A percentile compares a stretch with the other conserved stretches of the same genome.
Evolutionary conservation across 2,888 invertebrate species (phyloP).

Genomic region (Helicoverpa assulta): DNA sequence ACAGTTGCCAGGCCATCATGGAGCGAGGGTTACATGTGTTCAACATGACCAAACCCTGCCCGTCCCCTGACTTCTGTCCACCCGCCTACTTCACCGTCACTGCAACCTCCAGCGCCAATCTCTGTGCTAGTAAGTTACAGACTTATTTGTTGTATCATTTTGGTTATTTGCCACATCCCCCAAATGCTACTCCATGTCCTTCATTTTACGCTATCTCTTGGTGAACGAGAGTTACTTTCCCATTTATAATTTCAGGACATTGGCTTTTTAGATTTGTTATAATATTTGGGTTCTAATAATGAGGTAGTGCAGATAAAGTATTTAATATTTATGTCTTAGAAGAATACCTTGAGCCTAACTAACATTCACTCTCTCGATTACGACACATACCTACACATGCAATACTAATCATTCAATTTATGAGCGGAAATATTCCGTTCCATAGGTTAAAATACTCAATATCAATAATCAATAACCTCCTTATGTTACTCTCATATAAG

Average conservation of each 20-base stretch:
- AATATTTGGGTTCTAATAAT: neutral
- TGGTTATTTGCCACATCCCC: no score
- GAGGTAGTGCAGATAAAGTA: neutral
- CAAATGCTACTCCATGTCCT: no score
- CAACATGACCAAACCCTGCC: constrained; percentile 86
- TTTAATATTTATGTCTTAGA: constrained; percentile 26
- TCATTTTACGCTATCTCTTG: no score
- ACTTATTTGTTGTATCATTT: neutral
- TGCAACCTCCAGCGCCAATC: constrained; percentile 85
- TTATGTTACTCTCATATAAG: no score
- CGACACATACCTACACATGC: constrained; percentile 16
- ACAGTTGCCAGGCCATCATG: constrained; percentile 85
- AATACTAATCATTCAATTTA: constrained; percentile 25
- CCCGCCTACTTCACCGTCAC: constrained; percentile 88
- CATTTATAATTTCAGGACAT: no score
- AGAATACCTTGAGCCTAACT: constrained; percentile 42
- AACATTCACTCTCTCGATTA: constrained; percentile 40
- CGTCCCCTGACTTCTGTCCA: constrained; percentile 86
- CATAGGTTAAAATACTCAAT: constrained; percentile 7
- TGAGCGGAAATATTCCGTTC: constrained; percentile 24
- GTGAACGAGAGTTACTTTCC: no score
- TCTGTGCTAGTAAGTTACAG: constrained; percentile 90
- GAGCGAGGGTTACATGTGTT: constrained; percentile 84
- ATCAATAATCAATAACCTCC: constrained; percentile 15
- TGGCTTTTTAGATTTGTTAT: no score